These are phyloP conservation scores for Apantesis nais DNA, from an alignment of 2,888 invertebrate species.

Conservation along the genomic window DNA sequence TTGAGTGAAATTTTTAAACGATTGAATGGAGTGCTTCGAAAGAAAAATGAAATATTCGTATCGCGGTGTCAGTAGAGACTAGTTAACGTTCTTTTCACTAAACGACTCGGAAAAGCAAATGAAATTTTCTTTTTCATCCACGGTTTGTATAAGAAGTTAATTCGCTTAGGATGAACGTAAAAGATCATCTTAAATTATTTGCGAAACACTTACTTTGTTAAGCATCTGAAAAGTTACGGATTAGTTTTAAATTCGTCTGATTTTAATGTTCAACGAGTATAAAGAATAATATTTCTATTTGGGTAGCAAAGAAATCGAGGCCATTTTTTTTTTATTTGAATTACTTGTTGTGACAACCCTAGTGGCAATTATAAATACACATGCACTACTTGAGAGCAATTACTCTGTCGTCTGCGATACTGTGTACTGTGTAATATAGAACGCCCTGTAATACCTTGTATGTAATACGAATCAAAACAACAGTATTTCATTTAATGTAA, in stretches of 20 bases:
- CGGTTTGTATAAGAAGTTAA: not conserved
- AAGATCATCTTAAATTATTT: not conserved
- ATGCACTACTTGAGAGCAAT: too few species aligned
- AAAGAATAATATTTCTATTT: too few species aligned
- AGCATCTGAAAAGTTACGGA: not conserved
- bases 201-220: not conserved
- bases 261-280: too few species aligned
- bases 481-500: too few species aligned
- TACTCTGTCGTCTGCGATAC: too few species aligned
- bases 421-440: too few species aligned
- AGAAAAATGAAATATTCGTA: slow-evolving; percentile 36
- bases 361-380: too few species aligned
- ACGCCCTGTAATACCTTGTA: too few species aligned
- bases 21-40: slow-evolving; percentile 22
- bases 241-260: not conserved
- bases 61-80: slow-evolving; percentile 18
- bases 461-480: too few species aligned
- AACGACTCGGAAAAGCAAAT: slow-evolving; percentile 8
- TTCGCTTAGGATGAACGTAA: not conserved
- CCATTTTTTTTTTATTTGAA: too few species aligned
- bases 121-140: not conserved
- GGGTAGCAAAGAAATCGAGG: too few species aligned
- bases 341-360: too few species aligned
- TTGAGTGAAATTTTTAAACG: slow-evolving; percentile 30
- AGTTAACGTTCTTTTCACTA: slow-evolving; percentile 4